phyloP scores from a whole-genome alignment of 1,140 invertebrate species.

The Neodiprion pinetum region DNA sequence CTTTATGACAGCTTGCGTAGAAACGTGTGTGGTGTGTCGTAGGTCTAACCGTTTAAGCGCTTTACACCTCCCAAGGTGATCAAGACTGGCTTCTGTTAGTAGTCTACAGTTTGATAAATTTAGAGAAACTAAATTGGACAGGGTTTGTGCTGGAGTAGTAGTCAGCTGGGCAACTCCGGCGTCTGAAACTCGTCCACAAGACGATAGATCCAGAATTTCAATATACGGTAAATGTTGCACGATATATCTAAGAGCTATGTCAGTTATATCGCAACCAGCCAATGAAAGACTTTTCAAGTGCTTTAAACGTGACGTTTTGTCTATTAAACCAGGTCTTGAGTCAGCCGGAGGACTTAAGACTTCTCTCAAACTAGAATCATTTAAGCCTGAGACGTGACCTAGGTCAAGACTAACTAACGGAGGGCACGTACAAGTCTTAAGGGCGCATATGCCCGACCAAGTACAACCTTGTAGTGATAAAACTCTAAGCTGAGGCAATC shows the following conservation, averaged over 20 bases:
- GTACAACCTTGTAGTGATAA: slow-evolving; percentile 83
- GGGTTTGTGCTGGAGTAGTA: slow-evolving; percentile 67
- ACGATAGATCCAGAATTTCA: slow-evolving; percentile 79
- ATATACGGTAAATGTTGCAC: slow-evolving; percentile 79
- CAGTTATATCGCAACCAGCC: slow-evolving; percentile 88
- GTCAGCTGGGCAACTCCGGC: slow-evolving; percentile 87
- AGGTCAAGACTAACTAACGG: slow-evolving; percentile 83
- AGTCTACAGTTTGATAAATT: slow-evolving; percentile 83
- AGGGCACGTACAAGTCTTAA: slow-evolving; percentile 83
- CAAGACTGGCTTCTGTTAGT: slow-evolving; percentile 82
- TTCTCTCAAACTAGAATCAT: slow-evolving; percentile 82
- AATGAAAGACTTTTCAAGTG: slow-evolving; percentile 78
- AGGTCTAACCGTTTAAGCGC: slow-evolving; percentile 73
- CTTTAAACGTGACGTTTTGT: slow-evolving; percentile 81
- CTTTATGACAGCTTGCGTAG: slow-evolving; percentile 79
- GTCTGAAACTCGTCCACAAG: slow-evolving; percentile 86
- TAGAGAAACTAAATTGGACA: slow-evolving; percentile 67
- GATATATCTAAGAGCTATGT: slow-evolving; percentile 83
- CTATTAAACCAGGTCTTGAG: slow-evolving; percentile 82
- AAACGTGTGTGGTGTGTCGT: slow-evolving; percentile 78
- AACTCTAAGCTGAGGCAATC: slow-evolving; percentile 82
- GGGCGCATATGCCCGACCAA: slow-evolving; percentile 79
- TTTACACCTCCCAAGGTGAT: slow-evolving; percentile 76
- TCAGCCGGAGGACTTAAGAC: slow-evolving; percentile 85
- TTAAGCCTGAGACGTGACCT: slow-evolving; percentile 80